phyloP scores from a whole-genome alignment of 2,797 vertebrate genomes.

The Pangasius sanitwongsei region DNA sequence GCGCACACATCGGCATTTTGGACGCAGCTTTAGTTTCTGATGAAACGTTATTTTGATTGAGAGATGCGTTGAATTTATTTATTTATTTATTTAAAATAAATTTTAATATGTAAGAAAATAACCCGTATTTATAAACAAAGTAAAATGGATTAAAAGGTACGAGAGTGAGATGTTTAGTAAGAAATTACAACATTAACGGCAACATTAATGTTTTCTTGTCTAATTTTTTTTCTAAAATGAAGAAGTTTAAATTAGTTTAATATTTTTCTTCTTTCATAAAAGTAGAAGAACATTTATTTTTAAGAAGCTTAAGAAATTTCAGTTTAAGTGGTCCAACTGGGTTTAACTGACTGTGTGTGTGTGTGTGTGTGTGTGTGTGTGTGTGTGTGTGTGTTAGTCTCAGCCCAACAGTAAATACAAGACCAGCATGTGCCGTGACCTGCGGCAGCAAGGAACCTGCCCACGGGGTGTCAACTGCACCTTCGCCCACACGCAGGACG shows the following conservation, averaged over 20 bases:
- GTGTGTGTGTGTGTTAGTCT: conserved; percentile 74
- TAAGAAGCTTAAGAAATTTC: background rate
- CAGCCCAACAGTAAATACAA: conserved; percentile 97
- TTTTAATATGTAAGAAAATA: background rate
- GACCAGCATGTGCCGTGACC: conserved; percentile 97
- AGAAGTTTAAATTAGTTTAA: no score
- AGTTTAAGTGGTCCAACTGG: background rate
- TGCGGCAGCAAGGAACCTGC: conserved; percentile 93
- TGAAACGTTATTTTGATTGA: background rate
- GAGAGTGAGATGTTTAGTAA: background rate
- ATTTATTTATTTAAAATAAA: background rate
- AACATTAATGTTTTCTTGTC: background rate
- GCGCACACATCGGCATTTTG: background rate
- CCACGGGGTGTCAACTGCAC: conserved; percentile 93
- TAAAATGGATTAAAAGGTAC: background rate
- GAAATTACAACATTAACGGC: background rate
- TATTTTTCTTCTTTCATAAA: no score
- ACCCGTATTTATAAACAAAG: background rate
- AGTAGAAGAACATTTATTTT: no score
- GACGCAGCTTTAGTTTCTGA: background rate
- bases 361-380: background rate
- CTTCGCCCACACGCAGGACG: conserved; percentile 96
- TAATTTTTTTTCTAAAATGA: background rate
- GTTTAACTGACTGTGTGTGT: background rate
- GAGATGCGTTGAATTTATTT: background rate